Evolutionary conservation across 1,140 invertebrate species (phyloP), one percentile per base, ranked within the genome.

Genomic region (Megathymus violae): DNA sequence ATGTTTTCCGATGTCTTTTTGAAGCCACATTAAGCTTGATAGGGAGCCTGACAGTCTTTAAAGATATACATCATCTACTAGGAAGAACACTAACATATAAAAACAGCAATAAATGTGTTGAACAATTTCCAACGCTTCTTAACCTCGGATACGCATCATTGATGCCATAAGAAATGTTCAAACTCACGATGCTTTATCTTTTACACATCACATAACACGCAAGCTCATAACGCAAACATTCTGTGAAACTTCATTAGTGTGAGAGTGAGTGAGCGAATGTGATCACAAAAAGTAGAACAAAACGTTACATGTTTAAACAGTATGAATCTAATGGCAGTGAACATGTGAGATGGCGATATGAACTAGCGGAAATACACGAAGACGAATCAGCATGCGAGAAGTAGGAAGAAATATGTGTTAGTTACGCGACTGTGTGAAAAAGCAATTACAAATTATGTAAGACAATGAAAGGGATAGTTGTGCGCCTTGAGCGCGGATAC

Each of bases 401-500:
- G 63, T 74, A 81, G 74, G 80, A 88, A 88, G 76, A 78, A 80
- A 68, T 62, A 64, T 58, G 3, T 13, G 69, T 78, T 75, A 75
- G 72, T 64, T 69, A 62, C 46, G 54, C 22, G 40, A 43, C 52
- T 81, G 70, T 84, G 76, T 79, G 78, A 78, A 85, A 77, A 84
- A 69, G 77, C 77, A 82, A 80, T 86, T 85, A 81, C 62, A 78
- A 76, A 79, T 87, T 83, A 87, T 82, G 70, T 82, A 88, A 82
- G 68, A 38, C 63, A 77, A 76, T 82, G 64, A 82, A 72, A 69
- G 78, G 71, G 82, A 81, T 81, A 84, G 78, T 77, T 79, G 74
- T 66, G 60, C 62, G 71, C 75, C 76, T 80, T 79, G 71, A 74
- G 65, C 46, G 52, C 31, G 61, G 67, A 80, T 77, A 67, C 56